Percentiles rank a stretch among this genome's conserved stretches.
phyloP scores from a whole-genome alignment of 2,888 invertebrate genomes.

The Melanchra persicariae region DNA sequence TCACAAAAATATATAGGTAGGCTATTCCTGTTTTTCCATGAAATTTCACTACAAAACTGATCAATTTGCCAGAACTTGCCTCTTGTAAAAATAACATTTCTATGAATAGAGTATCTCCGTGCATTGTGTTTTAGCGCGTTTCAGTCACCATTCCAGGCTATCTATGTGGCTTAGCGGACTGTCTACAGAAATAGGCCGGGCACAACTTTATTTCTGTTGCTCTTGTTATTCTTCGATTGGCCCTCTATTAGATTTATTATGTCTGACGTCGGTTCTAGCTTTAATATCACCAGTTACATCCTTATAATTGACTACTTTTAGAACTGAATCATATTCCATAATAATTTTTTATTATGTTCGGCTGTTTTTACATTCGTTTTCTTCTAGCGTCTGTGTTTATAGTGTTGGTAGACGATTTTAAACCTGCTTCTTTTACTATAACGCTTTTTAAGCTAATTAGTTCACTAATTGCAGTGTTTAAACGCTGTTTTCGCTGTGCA shows the following conservation, averaged over 20 bases:
- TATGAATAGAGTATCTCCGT: constrained; percentile 62
- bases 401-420: constrained; percentile 27
- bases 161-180: constrained; percentile 41
- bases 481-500: constrained; percentile 37
- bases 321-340: not conserved
- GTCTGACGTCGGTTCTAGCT: not conserved
- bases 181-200: constrained; percentile 52
- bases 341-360: not conserved
- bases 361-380: not conserved
- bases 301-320: not conserved
- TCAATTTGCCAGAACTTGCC: constrained; percentile 22
- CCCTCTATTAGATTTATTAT: constrained; percentile 12
- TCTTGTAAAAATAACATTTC: constrained; percentile 51
- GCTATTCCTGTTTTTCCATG: not conserved
- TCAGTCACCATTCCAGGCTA: constrained; percentile 51
- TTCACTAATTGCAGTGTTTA: constrained; percentile 50
- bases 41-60: constrained; percentile 15
- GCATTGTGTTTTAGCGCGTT: constrained; percentile 66
- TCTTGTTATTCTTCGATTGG: constrained; percentile 28
- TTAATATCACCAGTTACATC: not conserved
- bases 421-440: constrained; percentile 37
- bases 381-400: not conserved
- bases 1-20: not conserved
- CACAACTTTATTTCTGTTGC: constrained; percentile 37
- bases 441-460: constrained; percentile 40